A percentile compares a stretch with the other conserved stretches of the same genome.
Evolutionary conservation across 2,888 invertebrate genomes (phyloP).

Genomic region (Drosophila merina): DNA sequence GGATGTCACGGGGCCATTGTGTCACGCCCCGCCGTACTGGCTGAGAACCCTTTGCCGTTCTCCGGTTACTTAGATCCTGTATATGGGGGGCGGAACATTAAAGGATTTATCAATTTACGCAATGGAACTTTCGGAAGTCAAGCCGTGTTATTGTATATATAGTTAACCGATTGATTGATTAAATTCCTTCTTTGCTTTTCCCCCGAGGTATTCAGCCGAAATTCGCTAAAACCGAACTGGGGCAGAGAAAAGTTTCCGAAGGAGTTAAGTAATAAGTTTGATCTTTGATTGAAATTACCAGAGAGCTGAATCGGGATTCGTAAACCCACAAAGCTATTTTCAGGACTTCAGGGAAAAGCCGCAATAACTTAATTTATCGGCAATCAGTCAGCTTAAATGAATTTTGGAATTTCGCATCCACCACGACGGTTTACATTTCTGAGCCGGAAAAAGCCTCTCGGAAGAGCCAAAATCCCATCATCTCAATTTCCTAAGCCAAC

Average conservation of each 20-base stretch:
- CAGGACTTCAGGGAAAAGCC: neutral
- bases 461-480: conserved; percentile 11
- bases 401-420: neutral
- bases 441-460: neutral
- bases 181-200: conserved; percentile 51
- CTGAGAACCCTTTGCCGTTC: conserved; percentile 26
- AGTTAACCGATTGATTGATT: conserved; percentile 67
- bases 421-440: neutral
- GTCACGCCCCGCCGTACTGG: conserved; percentile 18
- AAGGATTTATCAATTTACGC: conserved; percentile 78
- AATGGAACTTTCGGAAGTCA: conserved; percentile 52
- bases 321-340: conserved; percentile 17
- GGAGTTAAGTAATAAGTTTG: conserved; percentile 33
- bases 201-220: conserved; percentile 3
- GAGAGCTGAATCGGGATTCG: conserved; percentile 1
- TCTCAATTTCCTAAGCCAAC: conserved; percentile 18
- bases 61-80: conserved; percentile 15
- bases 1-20: conserved; percentile 29
- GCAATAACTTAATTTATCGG: conserved; percentile 11
- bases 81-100: conserved; percentile 50
- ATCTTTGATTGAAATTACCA: conserved; percentile 26
- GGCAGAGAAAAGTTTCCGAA: conserved; percentile 6
- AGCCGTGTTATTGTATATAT: conserved; percentile 35
- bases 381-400: neutral
- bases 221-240: neutral